phyloP scores from a whole-genome alignment of 2,888 invertebrate genomes.

The Leptopilina myrica region DNA sequence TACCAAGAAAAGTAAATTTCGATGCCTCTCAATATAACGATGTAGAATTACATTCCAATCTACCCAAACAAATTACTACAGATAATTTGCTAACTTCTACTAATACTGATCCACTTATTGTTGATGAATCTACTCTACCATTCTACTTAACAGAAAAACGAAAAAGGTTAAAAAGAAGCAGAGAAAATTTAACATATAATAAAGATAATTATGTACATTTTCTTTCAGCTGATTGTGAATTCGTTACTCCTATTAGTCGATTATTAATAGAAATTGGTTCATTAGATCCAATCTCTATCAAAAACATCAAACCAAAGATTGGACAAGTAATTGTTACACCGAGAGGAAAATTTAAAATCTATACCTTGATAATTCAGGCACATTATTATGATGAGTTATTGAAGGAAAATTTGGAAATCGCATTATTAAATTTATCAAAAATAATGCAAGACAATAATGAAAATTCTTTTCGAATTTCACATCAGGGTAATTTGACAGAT shows the following conservation, averaged over 20 bases:
- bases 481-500: background rate
- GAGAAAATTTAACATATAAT: too few relatives aligned
- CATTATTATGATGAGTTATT: slow-evolving; percentile 1
- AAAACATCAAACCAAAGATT: background rate
- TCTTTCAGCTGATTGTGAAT: too few relatives aligned
- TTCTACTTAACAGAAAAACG: too few relatives aligned
- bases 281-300: background rate
- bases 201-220: too few relatives aligned
- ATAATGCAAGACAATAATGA: background rate
- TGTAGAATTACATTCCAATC: too few relatives aligned
- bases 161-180: background rate
- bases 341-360: slow-evolving; percentile 15
- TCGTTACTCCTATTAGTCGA: too few relatives aligned
- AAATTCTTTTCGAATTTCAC: background rate
- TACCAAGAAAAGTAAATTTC: background rate
- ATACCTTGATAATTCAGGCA: slow-evolving; percentile 13
- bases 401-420: too few relatives aligned
- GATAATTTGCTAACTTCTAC: too few relatives aligned
- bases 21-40: background rate
- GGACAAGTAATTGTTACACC: slow-evolving; percentile 24
- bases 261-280: too few relatives aligned
- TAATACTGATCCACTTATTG: too few relatives aligned
- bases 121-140: too few relatives aligned
- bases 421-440: background rate
- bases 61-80: too few relatives aligned